Base-by-base conservation (phyloP, 2,797 vertebrate species). In the Myripristis murdjan region DNA sequence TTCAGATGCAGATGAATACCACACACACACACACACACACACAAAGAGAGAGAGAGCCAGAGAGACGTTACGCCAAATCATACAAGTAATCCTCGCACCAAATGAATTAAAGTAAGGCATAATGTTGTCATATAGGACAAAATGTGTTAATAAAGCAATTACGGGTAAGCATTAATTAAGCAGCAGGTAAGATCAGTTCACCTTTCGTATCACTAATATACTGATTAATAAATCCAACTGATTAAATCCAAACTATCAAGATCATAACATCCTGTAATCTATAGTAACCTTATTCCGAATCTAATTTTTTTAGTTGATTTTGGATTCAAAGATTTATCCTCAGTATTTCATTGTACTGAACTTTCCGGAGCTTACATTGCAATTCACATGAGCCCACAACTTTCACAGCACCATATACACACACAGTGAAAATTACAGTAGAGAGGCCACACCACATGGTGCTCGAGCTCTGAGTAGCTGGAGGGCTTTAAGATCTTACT, bases 371-470 rank as follows among this genome's bases (percentile, higher is more conserved):
- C 4, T 15, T 14, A 41, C 4, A 51, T 12, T 51, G 23, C 11
- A 51, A 14, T 9, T 15, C 48, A 24, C 23, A 26, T 63, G 20
- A 59, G n/a, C 43, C 64, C 54, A 51, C 73, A 64, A 23, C 58
- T 37, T 41, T 46, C 37, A 24, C 47, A 24, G 15, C 28, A 26
- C 35, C 33, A 14, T 5, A 46, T 53, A 54, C 58, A 55, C 51
- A 39, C 70, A 49, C 37, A 49, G 64, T 46, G 52, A 20, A 84
- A 76, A 79, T 81, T 49, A 84, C 78, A 76, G 63, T 37, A 51
- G 52, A 77, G 23, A 20, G 59, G 59, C 51, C 59, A 48, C 39
- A 46, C 57, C 56, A 58, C 64, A 60, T 65, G 41, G 73, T 9
- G 53, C 39, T 7, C 15, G 51, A 67, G 62, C 54, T 49, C 57